phyloP scores from a whole-genome alignment of 1,140 invertebrate species.

The Ephestia elutella region DNA sequence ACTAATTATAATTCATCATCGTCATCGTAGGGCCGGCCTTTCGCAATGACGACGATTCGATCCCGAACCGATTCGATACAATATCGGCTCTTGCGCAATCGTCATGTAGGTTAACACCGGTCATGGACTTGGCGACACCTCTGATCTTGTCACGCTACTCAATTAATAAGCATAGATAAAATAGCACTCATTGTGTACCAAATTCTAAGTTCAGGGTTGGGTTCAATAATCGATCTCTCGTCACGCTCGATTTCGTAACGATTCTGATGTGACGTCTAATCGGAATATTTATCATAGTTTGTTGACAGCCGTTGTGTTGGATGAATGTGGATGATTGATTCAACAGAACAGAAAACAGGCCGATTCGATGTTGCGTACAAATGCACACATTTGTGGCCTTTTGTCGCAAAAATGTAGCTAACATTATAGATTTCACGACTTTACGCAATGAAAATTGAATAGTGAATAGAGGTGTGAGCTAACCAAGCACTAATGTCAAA shows the following conservation, averaged over 20 bases:
- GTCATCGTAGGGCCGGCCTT: conserved; percentile 40
- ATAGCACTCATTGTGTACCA: conserved; percentile 24
- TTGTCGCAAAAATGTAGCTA: not conserved
- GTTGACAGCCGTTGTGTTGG: conserved; percentile 33
- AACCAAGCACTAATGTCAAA: not conserved
- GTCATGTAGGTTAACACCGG: conserved; percentile 43
- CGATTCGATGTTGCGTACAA: not conserved
- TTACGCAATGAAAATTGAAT: not conserved
- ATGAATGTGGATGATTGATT: conserved; percentile 29
- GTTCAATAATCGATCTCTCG: conserved; percentile 27
- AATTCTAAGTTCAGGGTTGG: conserved; percentile 31
- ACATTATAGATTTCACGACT: not conserved
- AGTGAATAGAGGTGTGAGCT: not conserved
- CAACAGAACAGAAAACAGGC: conserved; percentile 5
- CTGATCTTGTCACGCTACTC: conserved; percentile 24
- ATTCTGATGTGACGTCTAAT: conserved; percentile 31
- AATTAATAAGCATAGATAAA: conserved; percentile 33
- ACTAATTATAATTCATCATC: conserved; percentile 32
- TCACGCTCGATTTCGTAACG: conserved; percentile 29
- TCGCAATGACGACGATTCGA: conserved; percentile 42
- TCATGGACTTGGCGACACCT: conserved; percentile 49
- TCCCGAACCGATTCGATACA: conserved; percentile 48
- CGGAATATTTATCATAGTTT: conserved; percentile 43
- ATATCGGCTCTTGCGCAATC: conserved; percentile 53
- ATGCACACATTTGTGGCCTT: not conserved